Evolutionary conservation across 2,797 vertebrate species (phyloP).

Genomic region (Pogonophryne albipinna): DNA sequence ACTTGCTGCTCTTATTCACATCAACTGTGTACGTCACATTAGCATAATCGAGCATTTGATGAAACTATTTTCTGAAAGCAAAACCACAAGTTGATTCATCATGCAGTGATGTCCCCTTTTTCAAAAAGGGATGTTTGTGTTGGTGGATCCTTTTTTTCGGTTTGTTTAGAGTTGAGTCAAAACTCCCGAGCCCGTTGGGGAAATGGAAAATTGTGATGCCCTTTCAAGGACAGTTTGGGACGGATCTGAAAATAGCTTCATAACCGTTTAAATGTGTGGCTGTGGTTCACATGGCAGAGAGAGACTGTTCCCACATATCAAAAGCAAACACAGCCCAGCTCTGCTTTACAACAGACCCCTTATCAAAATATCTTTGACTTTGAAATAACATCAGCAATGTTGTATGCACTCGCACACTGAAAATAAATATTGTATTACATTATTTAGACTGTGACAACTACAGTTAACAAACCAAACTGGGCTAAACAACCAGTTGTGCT

Average conservation of each 20-base stretch:
- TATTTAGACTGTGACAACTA: constrained; percentile 10
- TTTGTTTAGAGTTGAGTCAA: constrained; percentile 25
- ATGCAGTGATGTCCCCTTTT: constrained; percentile 15
- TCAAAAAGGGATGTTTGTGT: constrained; percentile 56
- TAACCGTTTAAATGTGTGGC: constrained; percentile 52
- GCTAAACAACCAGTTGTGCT: constrained; percentile 16
- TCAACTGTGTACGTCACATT: constrained; percentile 19
- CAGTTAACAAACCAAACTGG: constrained; percentile 5
- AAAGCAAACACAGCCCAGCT: neutral
- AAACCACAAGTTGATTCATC: constrained; percentile 28
- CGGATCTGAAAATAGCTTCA: constrained; percentile 75
- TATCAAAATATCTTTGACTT: constrained; percentile 2
- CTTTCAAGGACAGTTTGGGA: constrained; percentile 71
- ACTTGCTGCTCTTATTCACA: constrained; percentile 18
- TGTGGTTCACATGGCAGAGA: constrained; percentile 47
- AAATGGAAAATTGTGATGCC: constrained; percentile 70
- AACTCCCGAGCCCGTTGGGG: constrained; percentile 45
- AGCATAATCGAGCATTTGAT: constrained; percentile 4
- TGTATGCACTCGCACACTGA: neutral
- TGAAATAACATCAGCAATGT: neutral
- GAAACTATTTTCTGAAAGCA: constrained; percentile 15
- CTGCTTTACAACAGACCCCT: constrained; percentile 6
- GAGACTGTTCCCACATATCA: constrained; percentile 50
- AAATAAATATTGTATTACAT: neutral
- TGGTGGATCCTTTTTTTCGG: constrained; percentile 9